Evolutionary conservation across 2,888 invertebrate genomes (phyloP).

Genomic region (Cosmia trapezina): DNA sequence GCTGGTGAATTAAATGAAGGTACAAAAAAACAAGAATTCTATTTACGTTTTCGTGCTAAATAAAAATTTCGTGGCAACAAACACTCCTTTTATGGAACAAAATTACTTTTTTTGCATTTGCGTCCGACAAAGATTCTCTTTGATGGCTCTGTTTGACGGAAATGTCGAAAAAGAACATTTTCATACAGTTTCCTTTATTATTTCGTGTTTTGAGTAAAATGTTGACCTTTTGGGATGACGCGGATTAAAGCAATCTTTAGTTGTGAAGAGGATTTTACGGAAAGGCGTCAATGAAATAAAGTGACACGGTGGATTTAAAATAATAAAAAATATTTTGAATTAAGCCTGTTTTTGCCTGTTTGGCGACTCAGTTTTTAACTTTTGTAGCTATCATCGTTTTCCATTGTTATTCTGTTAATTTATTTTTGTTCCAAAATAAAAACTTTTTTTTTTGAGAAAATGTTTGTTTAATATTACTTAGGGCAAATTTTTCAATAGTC

Average conservation of each 20-base stretch:
- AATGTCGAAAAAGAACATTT: conserved; percentile 52
- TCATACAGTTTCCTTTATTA: conserved; percentile 57
- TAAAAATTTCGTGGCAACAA: conserved; percentile 49
- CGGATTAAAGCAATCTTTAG: conserved; percentile 20
- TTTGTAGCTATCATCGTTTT: no score
- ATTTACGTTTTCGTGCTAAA: conserved; percentile 38
- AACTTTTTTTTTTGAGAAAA: no score
- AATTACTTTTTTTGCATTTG: conserved; percentile 63
- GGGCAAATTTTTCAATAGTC: no score
- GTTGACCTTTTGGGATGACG: conserved; percentile 32
- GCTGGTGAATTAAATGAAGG: neutral
- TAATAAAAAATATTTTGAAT: neutral
- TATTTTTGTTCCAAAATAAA: no score
- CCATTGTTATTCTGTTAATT: no score
- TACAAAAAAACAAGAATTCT: conserved; percentile 12
- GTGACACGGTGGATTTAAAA: neutral
- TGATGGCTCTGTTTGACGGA: conserved; percentile 55
- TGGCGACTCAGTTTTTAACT: no score
- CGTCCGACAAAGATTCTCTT: conserved; percentile 53
- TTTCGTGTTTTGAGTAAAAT: conserved; percentile 49
- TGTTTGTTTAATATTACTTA: neutral
- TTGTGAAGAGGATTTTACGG: conserved; percentile 4
- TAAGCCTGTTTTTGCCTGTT: no score
- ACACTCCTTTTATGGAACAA: conserved; percentile 47
- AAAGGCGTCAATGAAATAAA: neutral